Evolutionary conservation across 2,797 vertebrate genomes (phyloP).

Genomic region (Allobates femoralis): DNA sequence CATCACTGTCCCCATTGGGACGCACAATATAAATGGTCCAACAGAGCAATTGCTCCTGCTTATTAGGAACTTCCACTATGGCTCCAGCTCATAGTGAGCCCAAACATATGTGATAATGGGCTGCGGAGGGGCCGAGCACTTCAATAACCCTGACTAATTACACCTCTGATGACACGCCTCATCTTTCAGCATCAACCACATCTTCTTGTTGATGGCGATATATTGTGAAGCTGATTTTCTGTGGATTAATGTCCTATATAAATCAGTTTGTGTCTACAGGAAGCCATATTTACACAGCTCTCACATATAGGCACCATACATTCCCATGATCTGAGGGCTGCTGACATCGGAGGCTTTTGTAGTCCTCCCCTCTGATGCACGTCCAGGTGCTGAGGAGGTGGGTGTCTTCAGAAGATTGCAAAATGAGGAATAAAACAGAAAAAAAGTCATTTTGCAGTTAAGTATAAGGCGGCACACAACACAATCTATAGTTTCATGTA

Average conservation of each 20-base stretch:
- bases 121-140: neutral
- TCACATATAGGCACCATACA: constrained; percentile 30
- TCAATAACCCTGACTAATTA: neutral
- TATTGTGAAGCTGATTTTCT: neutral
- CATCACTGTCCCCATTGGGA: too few relatives aligned
- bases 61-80: too few relatives aligned
- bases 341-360: constrained; percentile 23
- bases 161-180: too few relatives aligned
- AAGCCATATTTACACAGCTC: constrained; percentile 12
- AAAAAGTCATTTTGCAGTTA: constrained; percentile 13
- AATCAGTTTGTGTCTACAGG: neutral
- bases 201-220: neutral
- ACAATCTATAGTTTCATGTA: constrained; percentile 19
- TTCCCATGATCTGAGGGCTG: constrained; percentile 5
- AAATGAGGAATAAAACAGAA: neutral
- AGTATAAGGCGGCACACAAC: constrained; percentile 46
- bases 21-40: too few relatives aligned
- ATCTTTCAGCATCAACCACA: neutral
- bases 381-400: constrained; percentile 30
- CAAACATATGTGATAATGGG: too few relatives aligned
- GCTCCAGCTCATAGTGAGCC: too few relatives aligned
- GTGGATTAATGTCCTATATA: constrained; percentile 24
- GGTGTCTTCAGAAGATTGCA: neutral
- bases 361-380: constrained; percentile 8
- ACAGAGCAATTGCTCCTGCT: too few relatives aligned